Evolutionary conservation across 2,113 vertebrate genomes (phyloP).

Genomic region (Passer montanus): DNA sequence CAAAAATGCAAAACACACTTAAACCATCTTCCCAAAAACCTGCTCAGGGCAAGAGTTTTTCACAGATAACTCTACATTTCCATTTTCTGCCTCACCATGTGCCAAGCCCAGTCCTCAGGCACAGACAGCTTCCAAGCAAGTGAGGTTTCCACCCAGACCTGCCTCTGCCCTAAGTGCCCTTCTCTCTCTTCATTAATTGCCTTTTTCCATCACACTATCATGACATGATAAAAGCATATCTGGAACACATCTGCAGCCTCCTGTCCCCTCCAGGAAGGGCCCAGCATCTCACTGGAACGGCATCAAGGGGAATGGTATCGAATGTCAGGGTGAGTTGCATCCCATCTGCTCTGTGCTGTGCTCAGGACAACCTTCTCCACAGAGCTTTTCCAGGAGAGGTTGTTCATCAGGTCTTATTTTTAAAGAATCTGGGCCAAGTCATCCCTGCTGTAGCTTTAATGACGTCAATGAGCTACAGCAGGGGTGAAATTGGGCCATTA

Average conservation of each 20-base stretch:
- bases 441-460: slow-evolving; percentile 66
- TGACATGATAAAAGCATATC: not conserved
- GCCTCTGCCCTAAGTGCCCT: not conserved
- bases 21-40: not conserved
- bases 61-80: not conserved
- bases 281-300: not conserved
- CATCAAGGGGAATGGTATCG: not conserved
- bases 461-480: slow-evolving; percentile 67
- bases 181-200: not conserved
- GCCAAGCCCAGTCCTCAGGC: not conserved
- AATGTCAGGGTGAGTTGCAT: not conserved
- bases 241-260: not conserved
- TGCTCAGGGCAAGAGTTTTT: not conserved
- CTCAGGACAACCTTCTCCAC: slow-evolving; percentile 32
- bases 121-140: not conserved
- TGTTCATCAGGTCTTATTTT: slow-evolving; percentile 63
- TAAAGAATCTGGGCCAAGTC: slow-evolving; percentile 69
- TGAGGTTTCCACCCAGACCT: not conserved
- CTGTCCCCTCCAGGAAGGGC: not conserved
- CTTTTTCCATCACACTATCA: not conserved
- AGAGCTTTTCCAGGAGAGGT: slow-evolving; percentile 51
- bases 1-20: not conserved
- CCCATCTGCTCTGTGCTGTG: not conserved
- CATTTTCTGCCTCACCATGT: not conserved
- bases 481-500: slow-evolving; percentile 66